Evolutionary conservation across 2,888 invertebrate species (phyloP).

Genomic region (Mechanitis mazaeus): DNA sequence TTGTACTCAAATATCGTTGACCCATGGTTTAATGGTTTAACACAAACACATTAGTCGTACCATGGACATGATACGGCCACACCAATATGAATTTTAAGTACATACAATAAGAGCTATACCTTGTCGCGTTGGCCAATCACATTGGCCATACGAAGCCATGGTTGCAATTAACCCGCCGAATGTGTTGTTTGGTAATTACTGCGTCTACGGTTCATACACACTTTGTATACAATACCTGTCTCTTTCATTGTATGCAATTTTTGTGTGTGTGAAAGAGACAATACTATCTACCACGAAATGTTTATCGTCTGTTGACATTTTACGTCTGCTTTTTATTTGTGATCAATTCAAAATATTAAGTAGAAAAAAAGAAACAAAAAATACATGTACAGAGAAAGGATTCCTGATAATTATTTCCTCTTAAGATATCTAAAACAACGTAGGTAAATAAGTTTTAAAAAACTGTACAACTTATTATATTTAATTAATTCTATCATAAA

Average conservation of each 20-base stretch:
- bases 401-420: no score
- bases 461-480: no score
- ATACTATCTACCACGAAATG: background rate
- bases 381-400: no score
- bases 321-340: no score
- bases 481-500: no score
- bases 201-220: constrained; percentile 28
- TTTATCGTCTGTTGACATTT: background rate
- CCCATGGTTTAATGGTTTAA: constrained; percentile 28
- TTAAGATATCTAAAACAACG: no score
- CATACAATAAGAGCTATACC: constrained; percentile 15
- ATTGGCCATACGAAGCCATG: constrained; percentile 26
- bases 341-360: no score
- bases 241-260: constrained; percentile 2
- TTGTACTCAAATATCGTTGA: constrained; percentile 22
- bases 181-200: constrained; percentile 32
- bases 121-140: constrained; percentile 15
- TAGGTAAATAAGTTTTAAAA: no score
- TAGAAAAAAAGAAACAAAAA: no score
- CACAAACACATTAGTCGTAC: constrained; percentile 30
- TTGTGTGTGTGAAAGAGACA: constrained; percentile 1
- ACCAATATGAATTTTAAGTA: constrained; percentile 7
- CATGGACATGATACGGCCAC: constrained; percentile 12
- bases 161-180: constrained; percentile 32
- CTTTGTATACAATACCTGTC: constrained; percentile 18